These are phyloP conservation scores for Ptilodon capucinus DNA, from an alignment of 2,888 invertebrate genomes.

Conservation along the genomic window DNA sequence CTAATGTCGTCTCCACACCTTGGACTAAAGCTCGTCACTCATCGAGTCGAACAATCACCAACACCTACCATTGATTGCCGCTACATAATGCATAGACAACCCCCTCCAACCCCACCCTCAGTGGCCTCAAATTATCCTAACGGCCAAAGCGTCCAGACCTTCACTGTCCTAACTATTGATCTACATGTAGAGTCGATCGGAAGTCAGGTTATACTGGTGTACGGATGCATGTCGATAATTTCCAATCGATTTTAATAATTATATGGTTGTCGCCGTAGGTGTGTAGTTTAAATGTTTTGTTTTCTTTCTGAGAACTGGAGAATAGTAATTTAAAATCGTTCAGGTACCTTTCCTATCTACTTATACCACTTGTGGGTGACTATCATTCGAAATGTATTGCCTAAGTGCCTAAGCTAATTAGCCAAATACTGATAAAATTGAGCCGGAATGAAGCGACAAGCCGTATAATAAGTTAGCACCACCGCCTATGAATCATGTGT, in stretches of 20 bases:
- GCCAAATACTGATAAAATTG: too few species aligned
- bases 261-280: constrained; percentile 41
- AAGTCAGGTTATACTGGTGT: constrained; percentile 38
- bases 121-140: constrained; percentile 55
- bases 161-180: background rate
- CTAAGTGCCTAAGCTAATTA: too few species aligned
- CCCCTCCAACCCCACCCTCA: constrained; percentile 35
- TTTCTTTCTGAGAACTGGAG: too few species aligned
- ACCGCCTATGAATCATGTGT: too few species aligned
- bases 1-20: constrained; percentile 38
- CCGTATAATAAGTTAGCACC: too few species aligned
- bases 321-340: background rate
- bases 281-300: constrained; percentile 4
- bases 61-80: constrained; percentile 77
- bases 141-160: constrained; percentile 42
- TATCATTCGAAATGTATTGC: too few species aligned
- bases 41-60: constrained; percentile 58
- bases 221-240: constrained; percentile 58
- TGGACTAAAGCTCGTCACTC: constrained; percentile 38
- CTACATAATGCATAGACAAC: constrained; percentile 76
- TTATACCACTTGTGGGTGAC: too few species aligned
- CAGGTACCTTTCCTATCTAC: too few species aligned
- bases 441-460: too few species aligned
- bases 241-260: constrained; percentile 72
- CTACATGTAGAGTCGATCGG: constrained; percentile 3